phyloP scores from a whole-genome alignment of 2,797 vertebrate species.

The Parotocinclus haroldoi region DNA sequence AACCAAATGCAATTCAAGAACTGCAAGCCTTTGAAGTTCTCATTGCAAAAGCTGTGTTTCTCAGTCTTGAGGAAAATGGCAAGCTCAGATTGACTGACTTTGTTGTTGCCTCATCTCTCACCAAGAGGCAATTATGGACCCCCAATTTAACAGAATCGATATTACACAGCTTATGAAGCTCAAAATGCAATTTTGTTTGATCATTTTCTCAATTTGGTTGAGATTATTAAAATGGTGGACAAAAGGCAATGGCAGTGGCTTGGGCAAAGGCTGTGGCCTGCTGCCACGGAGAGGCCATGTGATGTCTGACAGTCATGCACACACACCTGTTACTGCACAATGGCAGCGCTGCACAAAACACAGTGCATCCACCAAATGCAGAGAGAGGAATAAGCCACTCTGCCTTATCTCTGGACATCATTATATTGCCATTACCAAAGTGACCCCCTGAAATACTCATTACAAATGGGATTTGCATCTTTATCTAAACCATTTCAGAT shows the following conservation, averaged over 20 bases:
- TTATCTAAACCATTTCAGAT: neutral
- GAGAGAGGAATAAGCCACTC: neutral
- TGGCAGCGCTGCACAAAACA: constrained; percentile 32
- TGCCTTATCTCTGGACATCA: too few relatives aligned
- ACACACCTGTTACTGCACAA: constrained; percentile 51
- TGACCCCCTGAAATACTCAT: too few relatives aligned
- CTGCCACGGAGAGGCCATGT: constrained; percentile 77
- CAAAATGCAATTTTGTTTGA: constrained; percentile 94
- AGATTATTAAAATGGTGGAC: constrained; percentile 93
- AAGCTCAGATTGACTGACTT: constrained; percentile 92
- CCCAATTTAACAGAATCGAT: constrained; percentile 98
- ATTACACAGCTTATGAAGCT: constrained; percentile 98
- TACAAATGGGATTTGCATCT: neutral
- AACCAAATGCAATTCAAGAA: constrained; percentile 99
- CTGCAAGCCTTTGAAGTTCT: constrained; percentile 95
- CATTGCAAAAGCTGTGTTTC: constrained; percentile 94
- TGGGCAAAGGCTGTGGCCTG: constrained; percentile 81
- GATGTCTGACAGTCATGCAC: constrained; percentile 56
- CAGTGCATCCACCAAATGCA: constrained; percentile 16
- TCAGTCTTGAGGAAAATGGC: constrained; percentile 93
- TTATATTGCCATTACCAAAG: too few relatives aligned
- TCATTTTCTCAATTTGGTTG: constrained; percentile 97
- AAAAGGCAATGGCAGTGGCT: constrained; percentile 70
- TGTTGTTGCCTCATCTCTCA: constrained; percentile 92
- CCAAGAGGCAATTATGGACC: constrained; percentile 93